Conservation (phyloP, 2,113 vertebrate genomes). For the Neodon shergylaensis region DNA sequence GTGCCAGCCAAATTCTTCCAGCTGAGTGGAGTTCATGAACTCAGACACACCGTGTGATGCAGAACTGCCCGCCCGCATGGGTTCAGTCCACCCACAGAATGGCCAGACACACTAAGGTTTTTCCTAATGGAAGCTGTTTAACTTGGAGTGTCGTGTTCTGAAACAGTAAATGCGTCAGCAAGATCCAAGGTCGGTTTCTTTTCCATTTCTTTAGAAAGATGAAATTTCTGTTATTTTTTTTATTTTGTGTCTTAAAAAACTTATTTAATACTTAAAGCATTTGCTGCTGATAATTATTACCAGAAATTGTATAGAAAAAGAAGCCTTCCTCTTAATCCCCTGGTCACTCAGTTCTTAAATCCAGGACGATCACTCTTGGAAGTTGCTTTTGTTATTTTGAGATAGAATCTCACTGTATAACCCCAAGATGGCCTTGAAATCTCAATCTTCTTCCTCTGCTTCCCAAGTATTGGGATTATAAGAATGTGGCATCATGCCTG, state of each 20-base stretch:
- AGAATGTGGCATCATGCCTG: background rate
- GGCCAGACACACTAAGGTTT: background rate
- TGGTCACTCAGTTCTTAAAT: background rate
- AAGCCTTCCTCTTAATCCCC: background rate
- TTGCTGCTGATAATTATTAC: background rate
- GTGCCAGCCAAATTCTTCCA: background rate
- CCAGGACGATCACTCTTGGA: background rate
- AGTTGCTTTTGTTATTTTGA: background rate
- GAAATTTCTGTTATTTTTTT: background rate
- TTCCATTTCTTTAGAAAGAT: slow-evolving; percentile 22
- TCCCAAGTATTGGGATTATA: background rate
- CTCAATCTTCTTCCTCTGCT: background rate
- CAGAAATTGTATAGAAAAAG: slow-evolving; percentile 1
- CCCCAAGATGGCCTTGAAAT: background rate
- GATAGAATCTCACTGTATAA: background rate
- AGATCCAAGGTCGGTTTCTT: background rate
- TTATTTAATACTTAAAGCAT: slow-evolving; percentile 28
- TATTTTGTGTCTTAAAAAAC: background rate
- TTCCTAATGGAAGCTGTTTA: background rate
- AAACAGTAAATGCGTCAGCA: background rate
- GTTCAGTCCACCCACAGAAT: background rate
- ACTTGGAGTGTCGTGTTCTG: background rate
- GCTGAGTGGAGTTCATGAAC: background rate
- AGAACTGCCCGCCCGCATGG: background rate
- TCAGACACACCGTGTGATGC: background rate